Evolutionary conservation across 2,113 vertebrate species (phyloP), one percentile per base, ranked within the genome.

Genomic region (Corythornis madagascariensis): DNA sequence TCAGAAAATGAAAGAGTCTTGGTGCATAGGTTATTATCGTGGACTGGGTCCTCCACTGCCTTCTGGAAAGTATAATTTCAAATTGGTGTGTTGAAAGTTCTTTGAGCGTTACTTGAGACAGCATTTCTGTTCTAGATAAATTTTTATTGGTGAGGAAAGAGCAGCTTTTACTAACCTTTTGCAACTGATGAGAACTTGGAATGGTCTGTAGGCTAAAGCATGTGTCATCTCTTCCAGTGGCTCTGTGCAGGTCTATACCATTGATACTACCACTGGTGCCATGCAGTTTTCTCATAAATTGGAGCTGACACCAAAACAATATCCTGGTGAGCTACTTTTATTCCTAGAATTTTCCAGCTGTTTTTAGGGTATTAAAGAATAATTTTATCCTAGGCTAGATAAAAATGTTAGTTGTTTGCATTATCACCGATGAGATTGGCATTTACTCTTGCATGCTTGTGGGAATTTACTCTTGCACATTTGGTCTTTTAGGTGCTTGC

Each of bases 271-370:
- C 14, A 99, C 99, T 55, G 99, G 99, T 70, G 98, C 98, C 69
- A 99, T 99, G 99, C 99, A 99, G 95, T 97, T 99, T 28, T 99
- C 99, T 55, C 99, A 99, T 97, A 99, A 98, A 94, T 97, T 99
- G 97, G 99, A 99, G 93, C 97, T 99, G 88, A 99, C 99, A 91
- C 98, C 99, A 66, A 99, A 99, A 98, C 99, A 99, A 77, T 99
- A 99, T 96, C 99, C 99, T 96, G 99, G 99, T 99, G 97, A 97
- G 97, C 84, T 55, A 31, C 55, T 73, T 75, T 71, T 50, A n/a
- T 76, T 89, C n/a, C 26, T 88, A 55, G 73, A 82, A 38, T 65
- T 87, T 35, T 79, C 25, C 11, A 72, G 10, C 29, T 75, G 45
- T 13, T 81, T 84, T 73, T 81, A 52, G 13, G 20, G 3, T 50